These are phyloP conservation scores for Phortica magna DNA, from an alignment of 2,888 invertebrate genomes.

Conservation along the genomic window DNA sequence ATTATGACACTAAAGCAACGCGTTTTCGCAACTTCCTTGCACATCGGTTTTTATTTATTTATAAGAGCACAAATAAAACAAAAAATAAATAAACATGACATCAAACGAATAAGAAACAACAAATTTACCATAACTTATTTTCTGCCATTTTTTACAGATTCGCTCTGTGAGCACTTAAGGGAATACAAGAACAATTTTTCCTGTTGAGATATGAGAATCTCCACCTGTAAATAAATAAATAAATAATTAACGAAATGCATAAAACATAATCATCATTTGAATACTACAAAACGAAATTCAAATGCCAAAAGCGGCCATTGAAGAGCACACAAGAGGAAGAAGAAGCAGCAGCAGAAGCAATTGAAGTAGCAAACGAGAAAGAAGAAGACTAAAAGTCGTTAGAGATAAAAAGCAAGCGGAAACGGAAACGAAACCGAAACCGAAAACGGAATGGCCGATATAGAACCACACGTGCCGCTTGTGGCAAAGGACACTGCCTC, in stretches of 20 bases:
- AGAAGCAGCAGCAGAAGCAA: neutral
- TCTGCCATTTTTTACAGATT: neutral
- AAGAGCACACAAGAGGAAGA: neutral
- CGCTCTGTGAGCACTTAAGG: neutral
- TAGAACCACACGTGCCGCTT: constrained; percentile 67
- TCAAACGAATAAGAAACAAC: neutral
- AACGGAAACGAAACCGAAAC: neutral
- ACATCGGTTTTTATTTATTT: neutral
- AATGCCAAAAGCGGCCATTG: neutral
- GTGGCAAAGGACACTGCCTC: constrained; percentile 63
- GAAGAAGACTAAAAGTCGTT: neutral
- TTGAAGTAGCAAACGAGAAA: no score
- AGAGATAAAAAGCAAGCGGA: neutral
- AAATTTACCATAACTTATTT: neutral
- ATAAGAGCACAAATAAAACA: neutral
- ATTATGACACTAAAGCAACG: neutral
- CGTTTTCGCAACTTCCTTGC: neutral
- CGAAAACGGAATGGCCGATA: constrained; percentile 62
- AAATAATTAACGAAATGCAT: neutral
- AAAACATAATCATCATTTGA: neutral
- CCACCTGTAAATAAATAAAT: neutral
- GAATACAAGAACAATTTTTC: neutral
- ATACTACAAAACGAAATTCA: neutral
- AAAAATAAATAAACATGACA: neutral
- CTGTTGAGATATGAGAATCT: neutral